Percentiles rank a stretch among this genome's conserved stretches.
These are phyloP conservation scores for Neoscelio sp. DNA, from an alignment of 2,888 invertebrate genomes.

Conservation along the genomic window DNA sequence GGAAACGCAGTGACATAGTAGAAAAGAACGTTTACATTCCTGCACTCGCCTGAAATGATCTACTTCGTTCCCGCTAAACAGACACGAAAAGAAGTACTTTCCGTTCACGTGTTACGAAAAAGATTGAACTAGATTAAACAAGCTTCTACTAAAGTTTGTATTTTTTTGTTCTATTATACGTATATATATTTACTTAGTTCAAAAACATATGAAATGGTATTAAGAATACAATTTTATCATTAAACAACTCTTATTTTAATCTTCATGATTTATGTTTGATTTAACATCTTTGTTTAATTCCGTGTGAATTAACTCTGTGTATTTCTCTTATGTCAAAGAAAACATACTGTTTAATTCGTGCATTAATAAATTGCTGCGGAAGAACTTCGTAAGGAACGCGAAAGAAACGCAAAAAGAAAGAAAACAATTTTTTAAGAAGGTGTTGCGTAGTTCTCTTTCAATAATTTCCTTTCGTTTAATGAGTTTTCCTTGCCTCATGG, in stretches of 20 bases:
- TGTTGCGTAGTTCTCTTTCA: background rate
- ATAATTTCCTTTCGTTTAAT: background rate
- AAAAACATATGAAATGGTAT: no score
- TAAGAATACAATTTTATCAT: background rate
- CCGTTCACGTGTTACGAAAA: no score
- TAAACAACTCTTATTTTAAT: background rate
- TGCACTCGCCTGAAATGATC: no score
- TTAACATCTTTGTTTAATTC: background rate
- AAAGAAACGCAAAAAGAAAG: background rate
- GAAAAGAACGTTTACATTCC: no score
- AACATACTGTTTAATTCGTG: background rate
- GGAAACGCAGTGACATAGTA: no score
- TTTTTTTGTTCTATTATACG: no score
- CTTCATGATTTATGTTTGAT: background rate
- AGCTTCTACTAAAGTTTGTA: no score
- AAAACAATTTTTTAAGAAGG: background rate
- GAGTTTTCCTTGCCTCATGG: background rate
- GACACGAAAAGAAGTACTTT: no score
- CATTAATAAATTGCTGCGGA: background rate
- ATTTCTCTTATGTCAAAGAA: background rate
- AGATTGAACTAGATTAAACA: no score
- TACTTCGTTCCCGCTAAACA: no score
- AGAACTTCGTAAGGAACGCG: background rate
- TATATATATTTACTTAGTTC: no score
- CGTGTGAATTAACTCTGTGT: background rate